A percentile compares a stretch with the other conserved stretches of the same genome.
These are phyloP conservation scores for Hydractinia symbiolongicarpus DNA, from an alignment of 30 jellyfish, hydroid and myxozoan genomes.

Conservation along the genomic window DNA sequence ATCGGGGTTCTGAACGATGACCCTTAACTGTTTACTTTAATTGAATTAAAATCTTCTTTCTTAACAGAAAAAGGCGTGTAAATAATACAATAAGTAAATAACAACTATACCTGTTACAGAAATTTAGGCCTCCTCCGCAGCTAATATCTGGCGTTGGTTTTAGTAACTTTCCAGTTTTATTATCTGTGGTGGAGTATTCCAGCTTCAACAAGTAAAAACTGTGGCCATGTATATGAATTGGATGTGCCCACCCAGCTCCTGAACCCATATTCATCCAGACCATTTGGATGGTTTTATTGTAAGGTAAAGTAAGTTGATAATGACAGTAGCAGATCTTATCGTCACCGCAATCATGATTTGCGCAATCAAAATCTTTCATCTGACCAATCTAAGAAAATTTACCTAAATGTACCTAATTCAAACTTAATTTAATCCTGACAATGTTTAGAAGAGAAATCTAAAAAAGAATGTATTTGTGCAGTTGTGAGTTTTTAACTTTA, in stretches of 20 bases:
- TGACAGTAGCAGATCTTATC: conserved; percentile 84
- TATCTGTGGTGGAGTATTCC: conserved; percentile 75
- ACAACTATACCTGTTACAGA: conserved; percentile 57
- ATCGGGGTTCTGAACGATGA: too few species aligned
- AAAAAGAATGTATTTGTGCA: too few species aligned
- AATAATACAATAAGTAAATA: too few species aligned
- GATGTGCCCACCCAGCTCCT: conserved; percentile 84
- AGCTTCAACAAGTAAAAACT: conserved; percentile 65
- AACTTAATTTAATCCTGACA: too few species aligned
- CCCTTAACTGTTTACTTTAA: too few species aligned
- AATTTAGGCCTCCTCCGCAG: conserved; percentile 84
- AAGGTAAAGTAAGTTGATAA: conserved; percentile 59
- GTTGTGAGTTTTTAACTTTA: too few species aligned
- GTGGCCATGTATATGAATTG: conserved; percentile 90
- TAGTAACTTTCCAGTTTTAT: conserved; percentile 60
- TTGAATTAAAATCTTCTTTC: too few species aligned
- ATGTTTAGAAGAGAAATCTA: too few species aligned
- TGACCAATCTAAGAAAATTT: conserved; percentile 23
- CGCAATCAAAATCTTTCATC: conserved; percentile 63
- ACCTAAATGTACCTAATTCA: too few species aligned
- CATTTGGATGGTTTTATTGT: conserved; percentile 81
- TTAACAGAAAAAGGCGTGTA: too few species aligned
- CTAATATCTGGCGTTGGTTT: conserved; percentile 68
- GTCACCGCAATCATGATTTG: conserved; percentile 77
- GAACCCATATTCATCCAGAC: conserved; percentile 82